phyloP scores from a whole-genome alignment of 2,113 vertebrate genomes.

The Rhinichthys klamathensis region DNA sequence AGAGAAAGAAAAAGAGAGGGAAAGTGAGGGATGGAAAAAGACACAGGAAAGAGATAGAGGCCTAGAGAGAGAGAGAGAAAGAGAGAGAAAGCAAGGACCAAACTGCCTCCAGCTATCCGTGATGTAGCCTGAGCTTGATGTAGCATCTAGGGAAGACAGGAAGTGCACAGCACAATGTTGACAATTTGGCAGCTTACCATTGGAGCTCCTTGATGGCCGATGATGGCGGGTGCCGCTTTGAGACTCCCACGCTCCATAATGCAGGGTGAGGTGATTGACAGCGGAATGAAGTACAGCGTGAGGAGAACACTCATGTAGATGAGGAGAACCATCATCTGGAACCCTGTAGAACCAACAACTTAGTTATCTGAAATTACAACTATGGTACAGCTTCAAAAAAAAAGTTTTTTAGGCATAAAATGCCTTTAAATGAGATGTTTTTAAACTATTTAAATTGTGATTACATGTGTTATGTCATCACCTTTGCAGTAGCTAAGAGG shows the following conservation, averaged over 20 bases:
- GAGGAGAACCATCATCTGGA: slow-evolving; percentile 85
- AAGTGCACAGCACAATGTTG: neutral
- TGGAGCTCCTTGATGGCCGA: slow-evolving; percentile 89
- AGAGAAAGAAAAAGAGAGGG: neutral
- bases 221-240: slow-evolving; percentile 83
- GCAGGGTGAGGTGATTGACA: slow-evolving; percentile 93
- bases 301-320: slow-evolving; percentile 85
- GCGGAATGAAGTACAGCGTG: slow-evolving; percentile 87
- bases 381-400: neutral
- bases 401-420: neutral
- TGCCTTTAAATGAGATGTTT: neutral
- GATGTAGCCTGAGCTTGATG: slow-evolving; percentile 13
- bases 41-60: neutral
- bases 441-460: no score
- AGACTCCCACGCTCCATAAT: slow-evolving; percentile 89
- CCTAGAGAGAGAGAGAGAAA: neutral
- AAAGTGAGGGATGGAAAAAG: slow-evolving; percentile 20
- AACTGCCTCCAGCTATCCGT: neutral
- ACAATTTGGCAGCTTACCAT: slow-evolving; percentile 78
- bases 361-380: neutral
- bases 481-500: neutral
- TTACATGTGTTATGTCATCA: neutral
- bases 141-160: neutral
- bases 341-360: slow-evolving; percentile 70
- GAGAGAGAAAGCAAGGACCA: neutral